A percentile compares a stretch with the other conserved stretches of the same genome.
Conservation (phyloP, 2,797 vertebrate species). For the Lycodopsis pacificus region DNA sequence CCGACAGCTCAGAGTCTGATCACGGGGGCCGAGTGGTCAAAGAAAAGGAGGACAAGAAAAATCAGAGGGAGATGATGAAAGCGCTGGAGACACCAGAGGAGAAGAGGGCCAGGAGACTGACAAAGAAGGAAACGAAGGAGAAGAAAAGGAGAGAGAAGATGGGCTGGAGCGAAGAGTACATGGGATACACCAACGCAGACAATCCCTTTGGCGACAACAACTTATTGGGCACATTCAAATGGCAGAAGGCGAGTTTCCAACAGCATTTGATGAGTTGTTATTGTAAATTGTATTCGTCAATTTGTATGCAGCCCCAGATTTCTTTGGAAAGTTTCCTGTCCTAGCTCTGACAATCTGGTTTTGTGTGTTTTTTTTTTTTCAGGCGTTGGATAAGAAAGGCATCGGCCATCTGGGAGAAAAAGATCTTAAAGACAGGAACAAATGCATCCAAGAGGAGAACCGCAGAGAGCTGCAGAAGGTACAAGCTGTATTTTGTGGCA, state of each 20-base stretch:
- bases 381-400: conserved; percentile 96
- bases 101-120: conserved; percentile 93
- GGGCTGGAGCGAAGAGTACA: conserved; percentile 99
- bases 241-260: conserved; percentile 91
- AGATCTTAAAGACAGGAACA: conserved; percentile 96
- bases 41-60: conserved; percentile 87
- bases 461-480: conserved; percentile 99
- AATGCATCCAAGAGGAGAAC: conserved; percentile 96
- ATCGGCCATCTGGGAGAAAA: conserved; percentile 96
- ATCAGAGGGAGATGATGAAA: conserved; percentile 92
- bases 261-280: not conserved
- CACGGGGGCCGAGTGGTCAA: conserved; percentile 24
- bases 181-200: conserved; percentile 99
- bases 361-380: conserved; percentile 13
- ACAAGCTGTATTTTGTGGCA: not conserved
- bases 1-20: conserved; percentile 85
- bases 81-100: conserved; percentile 97
- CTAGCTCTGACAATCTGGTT: conserved; percentile 6
- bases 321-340: not conserved
- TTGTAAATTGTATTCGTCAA: not conserved
- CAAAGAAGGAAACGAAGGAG: conserved; percentile 98
- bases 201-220: conserved; percentile 99
- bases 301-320: not conserved
- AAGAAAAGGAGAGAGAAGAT: conserved; percentile 98
- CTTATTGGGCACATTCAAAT: conserved; percentile 96